Evolutionary conservation across 2,113 vertebrate genomes (phyloP).

Genomic region (Panthera tigris): DNA sequence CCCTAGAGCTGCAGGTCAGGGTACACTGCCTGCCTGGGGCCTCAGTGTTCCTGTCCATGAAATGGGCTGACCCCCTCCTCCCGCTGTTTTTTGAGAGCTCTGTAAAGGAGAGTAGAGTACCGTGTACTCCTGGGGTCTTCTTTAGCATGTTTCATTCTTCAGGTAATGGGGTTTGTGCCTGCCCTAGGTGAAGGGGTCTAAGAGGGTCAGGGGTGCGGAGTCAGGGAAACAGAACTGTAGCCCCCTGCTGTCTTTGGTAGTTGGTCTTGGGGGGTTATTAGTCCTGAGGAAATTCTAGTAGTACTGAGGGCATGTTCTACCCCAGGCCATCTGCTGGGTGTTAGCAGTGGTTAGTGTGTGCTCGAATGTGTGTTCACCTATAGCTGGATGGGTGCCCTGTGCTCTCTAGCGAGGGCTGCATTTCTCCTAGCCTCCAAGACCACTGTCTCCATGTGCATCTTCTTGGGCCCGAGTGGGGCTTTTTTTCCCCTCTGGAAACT

Average conservation of each 20-base stretch:
- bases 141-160: neutral
- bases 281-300: neutral
- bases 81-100: neutral
- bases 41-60: neutral
- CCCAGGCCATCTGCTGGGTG: neutral
- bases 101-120: neutral
- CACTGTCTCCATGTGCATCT: neutral
- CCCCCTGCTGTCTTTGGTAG: neutral
- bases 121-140: neutral
- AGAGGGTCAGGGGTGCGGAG: neutral
- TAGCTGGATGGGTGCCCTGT: neutral
- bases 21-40: neutral
- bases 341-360: neutral
- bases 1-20: neutral
- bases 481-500: constrained; percentile 60
- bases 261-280: neutral
- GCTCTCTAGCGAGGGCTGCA: neutral
- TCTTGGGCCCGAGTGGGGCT: neutral
- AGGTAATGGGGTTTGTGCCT: neutral
- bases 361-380: neutral
- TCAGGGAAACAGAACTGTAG: neutral
- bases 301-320: neutral
- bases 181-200: neutral
- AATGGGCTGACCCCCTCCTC: neutral
- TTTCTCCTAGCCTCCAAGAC: neutral